Percentiles rank a stretch among this genome's conserved stretches.
Evolutionary conservation across 2,797 vertebrate genomes (phyloP).

Genomic region (Orientallactaga sibirica): DNA sequence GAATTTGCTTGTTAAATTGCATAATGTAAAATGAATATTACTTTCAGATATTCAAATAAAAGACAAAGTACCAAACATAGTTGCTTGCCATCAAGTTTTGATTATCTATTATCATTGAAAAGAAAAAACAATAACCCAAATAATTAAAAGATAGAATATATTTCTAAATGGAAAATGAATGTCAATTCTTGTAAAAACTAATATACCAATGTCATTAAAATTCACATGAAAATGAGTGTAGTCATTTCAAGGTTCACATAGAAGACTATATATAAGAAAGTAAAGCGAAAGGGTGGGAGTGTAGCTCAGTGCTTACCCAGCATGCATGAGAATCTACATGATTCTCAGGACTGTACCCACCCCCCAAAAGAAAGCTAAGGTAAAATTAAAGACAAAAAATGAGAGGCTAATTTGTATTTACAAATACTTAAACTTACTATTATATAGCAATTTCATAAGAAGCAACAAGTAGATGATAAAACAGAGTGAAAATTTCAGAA

Average conservation of each 20-base stretch:
- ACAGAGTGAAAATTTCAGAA: constrained; percentile 40
- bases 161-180: constrained; percentile 62
- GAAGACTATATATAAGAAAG: constrained; percentile 55
- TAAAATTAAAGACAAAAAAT: constrained; percentile 50
- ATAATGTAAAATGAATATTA: constrained; percentile 69
- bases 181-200: constrained; percentile 56
- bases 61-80: constrained; percentile 65
- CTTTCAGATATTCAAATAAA: constrained; percentile 70
- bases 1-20: constrained; percentile 57
- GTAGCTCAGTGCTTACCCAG: no score
- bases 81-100: constrained; percentile 37
- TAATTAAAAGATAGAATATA: constrained; percentile 52
- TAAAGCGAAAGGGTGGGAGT: neutral
- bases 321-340: no score
- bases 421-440: constrained; percentile 60
- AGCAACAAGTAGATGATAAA: constrained; percentile 40
- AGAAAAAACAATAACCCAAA: constrained; percentile 43
- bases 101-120: constrained; percentile 54
- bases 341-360: no score
- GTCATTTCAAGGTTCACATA: constrained; percentile 59
- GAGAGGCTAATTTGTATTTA: constrained; percentile 32
- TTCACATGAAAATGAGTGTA: constrained; percentile 38
- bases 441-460: neutral
- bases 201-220: constrained; percentile 47
- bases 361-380: neutral